Evolutionary conservation across 2,888 invertebrate genomes (phyloP).

Genomic region (Congeria kusceri): DNA sequence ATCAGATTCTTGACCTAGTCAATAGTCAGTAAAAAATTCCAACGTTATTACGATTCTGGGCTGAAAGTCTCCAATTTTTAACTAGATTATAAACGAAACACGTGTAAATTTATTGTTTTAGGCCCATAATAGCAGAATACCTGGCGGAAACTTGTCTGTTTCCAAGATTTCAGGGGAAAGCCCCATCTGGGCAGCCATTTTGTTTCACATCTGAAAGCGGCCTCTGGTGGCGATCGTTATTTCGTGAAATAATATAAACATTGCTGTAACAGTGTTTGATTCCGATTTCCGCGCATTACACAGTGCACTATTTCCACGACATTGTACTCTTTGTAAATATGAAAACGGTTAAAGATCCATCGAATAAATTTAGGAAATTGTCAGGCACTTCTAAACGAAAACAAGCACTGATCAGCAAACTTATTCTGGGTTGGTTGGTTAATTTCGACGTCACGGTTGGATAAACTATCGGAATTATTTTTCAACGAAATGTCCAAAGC

Average conservation of each 20-base stretch:
- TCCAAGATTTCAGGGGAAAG: constrained; percentile 79
- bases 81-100: too few species aligned
- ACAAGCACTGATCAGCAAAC: constrained; percentile 67
- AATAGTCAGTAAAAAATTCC: neutral
- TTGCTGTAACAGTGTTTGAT: neutral
- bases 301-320: neutral
- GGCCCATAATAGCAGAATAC: constrained; percentile 17
- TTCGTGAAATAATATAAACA: constrained; percentile 40
- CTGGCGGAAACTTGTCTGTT: constrained; percentile 62
- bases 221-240: constrained; percentile 69
- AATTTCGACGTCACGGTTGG: constrained; percentile 52
- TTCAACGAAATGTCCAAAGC: constrained; percentile 18
- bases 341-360: constrained; percentile 39
- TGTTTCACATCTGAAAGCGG: constrained; percentile 78
- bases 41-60: neutral
- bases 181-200: constrained; percentile 82
- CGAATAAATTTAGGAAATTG: constrained; percentile 33
- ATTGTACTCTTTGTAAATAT: too few species aligned
- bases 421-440: constrained; percentile 53
- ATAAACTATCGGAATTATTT: constrained; percentile 23
- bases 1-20: neutral
- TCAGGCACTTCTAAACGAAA: constrained; percentile 64
- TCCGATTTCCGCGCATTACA: neutral
- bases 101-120: neutral
- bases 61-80: too few species aligned